A percentile compares a stretch with the other conserved stretches of the same genome.
Conservation (phyloP, 1,140 invertebrate species). For the Cydia strobilella region DNA sequence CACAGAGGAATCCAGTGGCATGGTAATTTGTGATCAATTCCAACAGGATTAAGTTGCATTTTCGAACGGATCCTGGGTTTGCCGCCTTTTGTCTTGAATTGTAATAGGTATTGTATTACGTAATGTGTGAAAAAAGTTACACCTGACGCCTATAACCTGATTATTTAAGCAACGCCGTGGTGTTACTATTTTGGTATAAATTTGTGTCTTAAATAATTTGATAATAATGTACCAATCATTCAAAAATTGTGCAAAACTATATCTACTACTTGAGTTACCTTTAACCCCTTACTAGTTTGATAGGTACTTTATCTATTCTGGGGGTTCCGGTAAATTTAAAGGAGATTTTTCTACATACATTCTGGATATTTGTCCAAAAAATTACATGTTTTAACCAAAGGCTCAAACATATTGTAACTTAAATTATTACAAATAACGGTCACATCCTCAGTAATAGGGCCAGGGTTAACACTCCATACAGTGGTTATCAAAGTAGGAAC, state of each 20-base stretch:
- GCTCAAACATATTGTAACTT: neutral
- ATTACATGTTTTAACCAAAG: neutral
- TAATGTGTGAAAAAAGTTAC: constrained; percentile 54
- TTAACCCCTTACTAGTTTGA: neutral
- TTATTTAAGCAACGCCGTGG: neutral
- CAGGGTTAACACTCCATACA: constrained; percentile 62
- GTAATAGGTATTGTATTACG: constrained; percentile 71
- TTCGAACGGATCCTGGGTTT: constrained; percentile 55
- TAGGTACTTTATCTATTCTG: neutral
- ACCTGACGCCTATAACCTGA: constrained; percentile 13
- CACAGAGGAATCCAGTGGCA: constrained; percentile 64
- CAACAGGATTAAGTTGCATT: constrained; percentile 49
- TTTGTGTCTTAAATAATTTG: neutral
- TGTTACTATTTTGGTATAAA: constrained; percentile 14
- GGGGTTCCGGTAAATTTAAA: neutral
- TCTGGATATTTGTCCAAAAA: neutral
- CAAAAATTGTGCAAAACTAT: neutral
- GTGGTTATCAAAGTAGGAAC: constrained; percentile 67
- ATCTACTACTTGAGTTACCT: neutral
- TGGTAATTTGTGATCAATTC: constrained; percentile 70
- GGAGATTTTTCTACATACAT: neutral
- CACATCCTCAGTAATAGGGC: constrained; percentile 71
- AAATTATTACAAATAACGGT: constrained; percentile 8
- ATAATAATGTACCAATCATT: neutral
- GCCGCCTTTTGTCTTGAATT: constrained; percentile 63